Base-by-base conservation (phyloP, 2,113 vertebrate genomes). In the Carassius carassius region DNA sequence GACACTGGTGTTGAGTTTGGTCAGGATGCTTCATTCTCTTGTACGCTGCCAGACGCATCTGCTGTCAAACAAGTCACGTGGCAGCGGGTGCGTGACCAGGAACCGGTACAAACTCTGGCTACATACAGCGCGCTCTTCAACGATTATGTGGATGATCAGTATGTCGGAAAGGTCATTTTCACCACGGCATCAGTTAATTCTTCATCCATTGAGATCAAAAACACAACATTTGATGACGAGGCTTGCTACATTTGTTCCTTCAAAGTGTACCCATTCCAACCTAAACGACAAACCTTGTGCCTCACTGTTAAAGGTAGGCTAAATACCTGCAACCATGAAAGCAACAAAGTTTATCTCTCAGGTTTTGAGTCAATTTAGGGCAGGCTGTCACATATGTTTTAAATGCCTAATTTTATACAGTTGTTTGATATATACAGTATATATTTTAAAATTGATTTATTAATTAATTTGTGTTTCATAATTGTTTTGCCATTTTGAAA, bases 181-280 rank as follows among this genome's bases (percentile, higher is more conserved):
- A 23, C 21, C 4, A 1, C 23, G 19, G 75, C 81, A 19, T 83
- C 81, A 4, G 17, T 83, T 11, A 78, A 76, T 10, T 41, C 32
- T 9, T 80, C 81, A 0, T 75, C 75, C 0, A 85, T 88, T 19
- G 49, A 69, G 35, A 83, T 88, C 0, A 88, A 69, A 72, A 80
- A 86, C 1, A 72, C 91, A 0, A 90, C 90, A 0, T 93, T 92
- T 91, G 84, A 29, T 0, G 94, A 94, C 11, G 93, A 94, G 4
- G 85, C 89, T 29, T 94, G 94, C 19, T 94, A 94, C 6, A 72
- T 92, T 0, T 95, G 94, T 41, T 89, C 90, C 0, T 95, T 95
- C 32, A 91, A 94, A 2, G 88, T 63, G 0, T 95, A 90, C 58
- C 94, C 94, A 0, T 85, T 85, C 0, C 93, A 93, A 17, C 93